Evolutionary conservation across 2,113 vertebrate species (phyloP), one percentile per base, ranked within the genome.

Genomic region (Hystrix brachyura): DNA sequence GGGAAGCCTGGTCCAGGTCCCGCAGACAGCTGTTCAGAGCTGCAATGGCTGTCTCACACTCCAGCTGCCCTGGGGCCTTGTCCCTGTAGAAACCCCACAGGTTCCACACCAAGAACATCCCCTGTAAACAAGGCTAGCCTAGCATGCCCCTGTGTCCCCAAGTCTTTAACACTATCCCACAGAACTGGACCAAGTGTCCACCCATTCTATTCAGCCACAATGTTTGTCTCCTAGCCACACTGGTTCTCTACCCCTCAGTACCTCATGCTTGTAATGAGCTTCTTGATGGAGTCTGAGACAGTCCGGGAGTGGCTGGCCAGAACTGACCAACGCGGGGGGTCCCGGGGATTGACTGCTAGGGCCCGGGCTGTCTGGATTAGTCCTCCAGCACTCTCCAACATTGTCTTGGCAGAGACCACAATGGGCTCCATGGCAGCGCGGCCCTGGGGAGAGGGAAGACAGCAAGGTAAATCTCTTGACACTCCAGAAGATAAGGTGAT

Each of bases 211-310:
- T 71, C 76, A 55, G 91, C 55, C 60, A 67, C 29, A 15, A 0
- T 10, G 12, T 34, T 3, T 34, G n/a, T 27, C 79, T 53, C 57
- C 55, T 1, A 38, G 53, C 17, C 79, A 71, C 7, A 67, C 15
- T 0, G 0, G 18, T 43, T 88, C 80, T 72, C 84, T 6, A 65
- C 8, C 57, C 53, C 13, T 43, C 97, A 94, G 60, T 98, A 99
- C 99, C 99, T 99, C 99, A 99, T 99, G 98, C 99, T 99, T 91
- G 99, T 99, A 91, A 99, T 99, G 17, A 99, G 99, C 83, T 99
- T 99, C 99, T 99, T 99, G 98, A 99, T 99, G 96, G 99, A 99
- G 95, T 99, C 99, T 0, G 99, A 99, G 96, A 99, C 99, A 0
- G 99, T 99, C n/a, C 99, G 99, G 0, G 99, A 99, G 97, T 99